phyloP scores from a whole-genome alignment of 2,797 vertebrate genomes.

The Notoglanidium macrostoma region DNA sequence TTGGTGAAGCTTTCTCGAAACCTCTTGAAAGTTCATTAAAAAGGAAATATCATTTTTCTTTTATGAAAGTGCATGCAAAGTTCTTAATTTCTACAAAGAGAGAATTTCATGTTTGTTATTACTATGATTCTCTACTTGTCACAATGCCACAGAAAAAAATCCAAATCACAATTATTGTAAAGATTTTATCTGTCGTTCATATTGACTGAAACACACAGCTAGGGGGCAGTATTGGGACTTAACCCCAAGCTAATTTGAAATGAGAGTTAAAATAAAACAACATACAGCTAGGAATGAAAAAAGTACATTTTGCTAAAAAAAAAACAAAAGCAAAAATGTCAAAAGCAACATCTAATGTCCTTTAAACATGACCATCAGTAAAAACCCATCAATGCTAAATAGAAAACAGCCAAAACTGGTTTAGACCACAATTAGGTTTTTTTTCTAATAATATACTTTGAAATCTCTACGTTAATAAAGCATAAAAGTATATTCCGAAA shows the following conservation, averaged over 20 bases:
- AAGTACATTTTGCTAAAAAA: not conserved
- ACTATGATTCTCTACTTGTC: not conserved
- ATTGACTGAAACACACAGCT: not conserved
- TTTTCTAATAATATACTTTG: not conserved
- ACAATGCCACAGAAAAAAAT: not conserved
- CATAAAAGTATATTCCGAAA: not conserved
- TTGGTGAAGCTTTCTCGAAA: not conserved
- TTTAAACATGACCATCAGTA: not conserved
- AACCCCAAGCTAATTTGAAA: not conserved
- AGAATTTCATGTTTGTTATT: not conserved
- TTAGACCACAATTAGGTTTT: not conserved
- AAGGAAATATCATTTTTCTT: not conserved
- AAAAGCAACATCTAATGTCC: no score
- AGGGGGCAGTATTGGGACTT: not conserved
- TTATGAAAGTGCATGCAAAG: not conserved
- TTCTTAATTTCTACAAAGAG: not conserved
- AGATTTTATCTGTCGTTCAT: not conserved
- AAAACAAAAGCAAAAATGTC: no score
- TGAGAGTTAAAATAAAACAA: not conserved
- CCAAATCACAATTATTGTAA: not conserved
- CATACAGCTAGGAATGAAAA: not conserved
- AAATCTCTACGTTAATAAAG: not conserved
- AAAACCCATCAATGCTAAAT: not conserved
- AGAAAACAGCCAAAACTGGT: not conserved
- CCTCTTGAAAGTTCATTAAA: not conserved